Evolutionary conservation across 2,888 invertebrate genomes (phyloP).

Genomic region (Nowickia ferox): DNA sequence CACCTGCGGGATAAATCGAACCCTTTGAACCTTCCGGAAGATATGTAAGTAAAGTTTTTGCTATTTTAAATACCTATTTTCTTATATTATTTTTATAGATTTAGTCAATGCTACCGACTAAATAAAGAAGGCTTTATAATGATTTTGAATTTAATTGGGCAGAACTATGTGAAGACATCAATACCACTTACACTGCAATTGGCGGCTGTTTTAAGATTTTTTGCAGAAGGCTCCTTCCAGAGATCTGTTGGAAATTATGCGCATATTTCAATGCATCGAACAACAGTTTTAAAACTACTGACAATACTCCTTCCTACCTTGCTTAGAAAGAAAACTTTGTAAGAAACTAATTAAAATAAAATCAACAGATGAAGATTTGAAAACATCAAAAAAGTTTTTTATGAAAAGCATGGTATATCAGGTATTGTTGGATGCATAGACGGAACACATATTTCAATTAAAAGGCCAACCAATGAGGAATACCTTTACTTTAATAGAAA

Average conservation of each 20-base stretch:
- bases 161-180: conserved; percentile 15
- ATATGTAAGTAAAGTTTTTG: conserved; percentile 20
- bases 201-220: conserved; percentile 24
- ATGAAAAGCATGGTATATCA: conserved; percentile 24
- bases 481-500: conserved; percentile 21
- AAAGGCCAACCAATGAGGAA: conserved; percentile 14
- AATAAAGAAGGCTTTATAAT: not conserved
- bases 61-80: conserved; percentile 21
- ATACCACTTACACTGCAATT: conserved; percentile 27
- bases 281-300: conserved; percentile 9
- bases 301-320: conserved; percentile 21
- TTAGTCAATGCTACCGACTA: conserved; percentile 20
- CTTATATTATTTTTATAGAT: conserved; percentile 23
- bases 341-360: conserved; percentile 6
- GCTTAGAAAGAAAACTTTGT: conserved; percentile 18
- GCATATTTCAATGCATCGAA: conserved; percentile 30
- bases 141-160: conserved; percentile 17
- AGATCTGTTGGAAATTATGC: conserved; percentile 22
- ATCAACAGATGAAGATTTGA: conserved; percentile 31
- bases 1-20: conserved; percentile 29
- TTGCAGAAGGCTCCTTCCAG: conserved; percentile 25
- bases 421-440: conserved; percentile 27
- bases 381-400: conserved; percentile 16
- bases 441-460: conserved; percentile 22
- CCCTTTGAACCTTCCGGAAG: conserved; percentile 24